Percentiles rank a stretch among this genome's conserved stretches.
These are phyloP conservation scores for Oxystoma pomonae DNA, from an alignment of 2,888 invertebrate genomes.

Conservation along the genomic window DNA sequence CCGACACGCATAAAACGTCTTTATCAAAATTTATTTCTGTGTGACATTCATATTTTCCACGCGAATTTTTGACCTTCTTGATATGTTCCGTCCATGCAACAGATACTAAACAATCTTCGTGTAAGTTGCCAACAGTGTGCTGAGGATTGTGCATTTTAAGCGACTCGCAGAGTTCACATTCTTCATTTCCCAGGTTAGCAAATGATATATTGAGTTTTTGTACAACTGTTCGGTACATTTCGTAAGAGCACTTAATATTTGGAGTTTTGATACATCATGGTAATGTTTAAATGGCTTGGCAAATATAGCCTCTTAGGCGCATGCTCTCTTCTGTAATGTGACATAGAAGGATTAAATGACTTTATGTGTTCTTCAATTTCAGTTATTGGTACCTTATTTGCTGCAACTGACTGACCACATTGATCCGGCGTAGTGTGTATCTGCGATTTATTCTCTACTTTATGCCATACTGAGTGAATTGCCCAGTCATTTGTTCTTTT, in stretches of 20 bases:
- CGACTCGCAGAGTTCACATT: conserved; percentile 14
- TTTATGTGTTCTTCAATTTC: conserved; percentile 15
- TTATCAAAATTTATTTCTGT: conserved; percentile 10
- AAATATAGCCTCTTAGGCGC: conserved; percentile 18
- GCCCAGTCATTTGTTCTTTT: conserved; percentile 18
- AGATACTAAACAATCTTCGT: conserved; percentile 14
- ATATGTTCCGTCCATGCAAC: conserved; percentile 14
- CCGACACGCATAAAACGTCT: conserved; percentile 10
- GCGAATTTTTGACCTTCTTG: conserved; percentile 12
- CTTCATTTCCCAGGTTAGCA: conserved; percentile 16
- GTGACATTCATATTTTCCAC: conserved; percentile 8
- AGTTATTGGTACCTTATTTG: conserved; percentile 16
- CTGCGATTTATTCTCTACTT: conserved; percentile 6
- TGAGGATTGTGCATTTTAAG: conserved; percentile 12
- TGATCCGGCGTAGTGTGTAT: conserved; percentile 13
- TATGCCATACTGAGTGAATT: conserved; percentile 14
- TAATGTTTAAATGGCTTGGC: conserved; percentile 14
- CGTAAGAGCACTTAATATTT: conserved; percentile 17
- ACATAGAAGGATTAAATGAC: conserved; percentile 19
- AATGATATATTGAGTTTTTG: conserved; percentile 11
- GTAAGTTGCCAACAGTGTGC: conserved; percentile 14
- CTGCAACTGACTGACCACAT: conserved; percentile 15
- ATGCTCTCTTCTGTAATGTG: conserved; percentile 20
- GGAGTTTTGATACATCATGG: conserved; percentile 16
- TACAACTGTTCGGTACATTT: conserved; percentile 17